A percentile compares a stretch with the other conserved stretches of the same genome.
Conservation (phyloP, 2,797 vertebrate species). For the Enoplosus armatus region DNA sequence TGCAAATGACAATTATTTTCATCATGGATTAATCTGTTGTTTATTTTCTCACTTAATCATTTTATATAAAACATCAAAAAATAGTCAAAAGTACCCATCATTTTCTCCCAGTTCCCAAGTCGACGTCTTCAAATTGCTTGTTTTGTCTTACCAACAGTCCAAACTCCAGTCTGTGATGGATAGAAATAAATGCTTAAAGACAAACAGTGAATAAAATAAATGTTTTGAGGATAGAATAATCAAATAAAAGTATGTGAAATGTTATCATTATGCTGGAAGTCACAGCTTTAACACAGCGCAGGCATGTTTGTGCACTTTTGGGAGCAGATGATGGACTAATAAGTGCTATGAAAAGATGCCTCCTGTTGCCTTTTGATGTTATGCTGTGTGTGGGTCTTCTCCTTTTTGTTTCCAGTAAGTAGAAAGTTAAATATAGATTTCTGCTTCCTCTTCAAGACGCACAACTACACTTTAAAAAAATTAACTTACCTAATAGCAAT, state of each 20-base stretch:
- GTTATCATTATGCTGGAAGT: background rate
- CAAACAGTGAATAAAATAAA: background rate
- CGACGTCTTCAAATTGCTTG: background rate
- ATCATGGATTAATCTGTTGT: background rate
- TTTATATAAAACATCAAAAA: background rate
- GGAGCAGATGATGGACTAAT: constrained; percentile 28
- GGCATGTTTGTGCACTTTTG: background rate
- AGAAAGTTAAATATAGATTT: constrained; percentile 74
- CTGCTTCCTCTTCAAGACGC: constrained; percentile 53
- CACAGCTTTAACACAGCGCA: background rate
- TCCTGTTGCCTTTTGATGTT: constrained; percentile 43
- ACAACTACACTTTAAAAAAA: constrained; percentile 50
- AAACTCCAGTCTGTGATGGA: background rate
- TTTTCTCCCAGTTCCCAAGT: background rate
- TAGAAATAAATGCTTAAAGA: background rate
- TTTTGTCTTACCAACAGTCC: background rate
- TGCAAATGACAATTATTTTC: background rate
- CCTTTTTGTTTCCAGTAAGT: constrained; percentile 62
- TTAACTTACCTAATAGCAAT: constrained; percentile 52
- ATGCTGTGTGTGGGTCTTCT: constrained; percentile 47
- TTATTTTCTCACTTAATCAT: background rate
- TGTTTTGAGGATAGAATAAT: background rate
- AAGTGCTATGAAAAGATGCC: constrained; percentile 30
- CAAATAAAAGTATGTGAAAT: background rate
- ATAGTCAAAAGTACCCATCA: background rate